These are phyloP conservation scores for Callyntrura guangdongensis DNA, from an alignment of 2,888 invertebrate species.

Conservation along the genomic window DNA sequence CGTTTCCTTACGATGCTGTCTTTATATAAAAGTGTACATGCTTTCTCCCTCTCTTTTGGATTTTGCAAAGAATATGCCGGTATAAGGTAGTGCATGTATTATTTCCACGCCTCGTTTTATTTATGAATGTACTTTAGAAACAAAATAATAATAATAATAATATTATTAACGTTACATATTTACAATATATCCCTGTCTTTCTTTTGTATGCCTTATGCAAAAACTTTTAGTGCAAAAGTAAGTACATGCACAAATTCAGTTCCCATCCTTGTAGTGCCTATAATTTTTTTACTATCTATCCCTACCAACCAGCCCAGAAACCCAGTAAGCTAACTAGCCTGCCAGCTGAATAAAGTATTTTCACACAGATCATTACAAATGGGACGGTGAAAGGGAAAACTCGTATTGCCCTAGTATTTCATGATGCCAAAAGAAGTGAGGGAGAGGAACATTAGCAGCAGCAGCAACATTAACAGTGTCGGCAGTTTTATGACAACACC, in stretches of 20 bases:
- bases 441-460: too few relatives aligned
- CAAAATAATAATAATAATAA: slow-evolving; percentile 35
- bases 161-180: too few relatives aligned
- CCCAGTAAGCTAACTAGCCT: too few relatives aligned
- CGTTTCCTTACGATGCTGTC: too few relatives aligned
- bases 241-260: neutral
- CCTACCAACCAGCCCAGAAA: neutral
- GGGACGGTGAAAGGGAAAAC: slow-evolving; percentile 5
- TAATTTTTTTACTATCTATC: slow-evolving; percentile 10
- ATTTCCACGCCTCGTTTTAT: neutral
- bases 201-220: neutral
- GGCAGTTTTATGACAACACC: slow-evolving; percentile 25
- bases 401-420: slow-evolving; percentile 25
- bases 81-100: neutral
- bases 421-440: slow-evolving; percentile 21
- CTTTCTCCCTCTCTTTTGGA: too few relatives aligned
- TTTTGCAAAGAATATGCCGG: too few relatives aligned
- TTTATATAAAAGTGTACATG: too few relatives aligned
- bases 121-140: slow-evolving; percentile 19
- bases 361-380: slow-evolving; percentile 3
- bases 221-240: neutral
- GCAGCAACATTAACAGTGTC: slow-evolving; percentile 15
- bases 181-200: too few relatives aligned
- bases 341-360: neutral
- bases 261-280: neutral